Conservation (phyloP, 2,888 invertebrate species). For the Orthosia gothica region DNA sequence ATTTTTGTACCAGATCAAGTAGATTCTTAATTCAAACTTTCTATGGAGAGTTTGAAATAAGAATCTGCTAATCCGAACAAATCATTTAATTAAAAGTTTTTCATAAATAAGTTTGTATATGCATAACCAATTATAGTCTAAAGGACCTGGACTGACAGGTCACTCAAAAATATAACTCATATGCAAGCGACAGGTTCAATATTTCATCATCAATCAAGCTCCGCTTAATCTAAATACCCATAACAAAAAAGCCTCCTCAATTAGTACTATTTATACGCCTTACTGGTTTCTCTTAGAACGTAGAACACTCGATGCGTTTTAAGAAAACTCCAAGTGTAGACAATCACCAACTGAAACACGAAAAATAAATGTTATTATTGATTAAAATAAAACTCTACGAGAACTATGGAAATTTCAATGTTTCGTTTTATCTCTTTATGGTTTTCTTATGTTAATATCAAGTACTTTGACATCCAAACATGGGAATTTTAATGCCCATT, state of each 20-base stretch:
- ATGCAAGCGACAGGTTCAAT: slow-evolving; percentile 1
- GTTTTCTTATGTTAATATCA: slow-evolving; percentile 52
- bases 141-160: neutral
- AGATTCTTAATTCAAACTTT: too few relatives aligned
- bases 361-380: slow-evolving; percentile 28
- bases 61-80: too few relatives aligned
- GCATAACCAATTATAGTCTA: neutral
- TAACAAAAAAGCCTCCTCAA: slow-evolving; percentile 58
- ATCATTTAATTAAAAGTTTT: too few relatives aligned
- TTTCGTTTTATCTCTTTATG: slow-evolving; percentile 40
- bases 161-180: neutral
- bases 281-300: slow-evolving; percentile 61
- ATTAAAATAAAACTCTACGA: neutral
- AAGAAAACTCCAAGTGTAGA: slow-evolving; percentile 58
- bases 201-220: slow-evolving; percentile 16
- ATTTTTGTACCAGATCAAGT: too few relatives aligned
- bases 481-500: slow-evolving; percentile 35
- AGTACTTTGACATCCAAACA: slow-evolving; percentile 34
- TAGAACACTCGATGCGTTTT: slow-evolving; percentile 56
- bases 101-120: neutral
- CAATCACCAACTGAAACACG: slow-evolving; percentile 64
- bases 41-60: too few relatives aligned
- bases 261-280: slow-evolving; percentile 54
- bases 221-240: slow-evolving; percentile 53
- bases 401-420: slow-evolving; percentile 12